Evolutionary conservation across 2,797 vertebrate genomes (phyloP), one percentile per base, ranked within the genome.

Genomic region (Sternarchorhynchus goeldii): DNA sequence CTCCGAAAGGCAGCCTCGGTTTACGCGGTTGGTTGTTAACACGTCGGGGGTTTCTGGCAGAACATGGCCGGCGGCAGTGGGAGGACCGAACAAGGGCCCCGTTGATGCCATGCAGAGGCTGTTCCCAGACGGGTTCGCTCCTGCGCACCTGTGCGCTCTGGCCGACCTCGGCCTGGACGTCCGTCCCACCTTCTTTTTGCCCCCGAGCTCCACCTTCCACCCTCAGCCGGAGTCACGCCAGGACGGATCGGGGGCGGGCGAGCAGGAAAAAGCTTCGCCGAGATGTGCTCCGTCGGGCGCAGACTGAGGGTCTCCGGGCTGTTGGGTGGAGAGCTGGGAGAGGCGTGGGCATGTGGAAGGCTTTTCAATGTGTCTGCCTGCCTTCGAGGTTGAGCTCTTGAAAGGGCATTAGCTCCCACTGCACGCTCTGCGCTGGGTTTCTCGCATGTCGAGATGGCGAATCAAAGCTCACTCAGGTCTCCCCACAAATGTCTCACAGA

Each of bases 381-480:
- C n/a, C 68, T 63, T 34, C 58, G 64, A 58, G 65, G 71, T 75
- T 74, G 73, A 53, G 53, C 50, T 41, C 17, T 88, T 87, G 85
- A 89, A 87, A 90, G 89, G 87, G 91, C 88, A 89, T 93, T 92
- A 92, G 90, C 90, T 92, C 90, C 93, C 88, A 81, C 84, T 80
- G 85, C 85, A 87, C 85, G 85, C 89, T 75, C 90, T 91, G 76
- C 88, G 88, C 87, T 89, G 84, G 85, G 87, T 91, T 91, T 88
- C 89, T 87, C 86, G 34, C 90, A 88, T 90, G 90, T 88, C 85
- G 76, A 77, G 88, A 91, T 86, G 87, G 88, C 82, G 87, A 86
- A 88, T 88, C 87, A 87, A 92, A 90, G 88, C 81, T 86, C 86
- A 82, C 81, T 86, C 87, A 89, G 83, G 77, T 87, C 85, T 85